These are phyloP conservation scores for Rhagophthalmus giganteus DNA, from an alignment of 2,888 invertebrate species.

Conservation along the genomic window DNA sequence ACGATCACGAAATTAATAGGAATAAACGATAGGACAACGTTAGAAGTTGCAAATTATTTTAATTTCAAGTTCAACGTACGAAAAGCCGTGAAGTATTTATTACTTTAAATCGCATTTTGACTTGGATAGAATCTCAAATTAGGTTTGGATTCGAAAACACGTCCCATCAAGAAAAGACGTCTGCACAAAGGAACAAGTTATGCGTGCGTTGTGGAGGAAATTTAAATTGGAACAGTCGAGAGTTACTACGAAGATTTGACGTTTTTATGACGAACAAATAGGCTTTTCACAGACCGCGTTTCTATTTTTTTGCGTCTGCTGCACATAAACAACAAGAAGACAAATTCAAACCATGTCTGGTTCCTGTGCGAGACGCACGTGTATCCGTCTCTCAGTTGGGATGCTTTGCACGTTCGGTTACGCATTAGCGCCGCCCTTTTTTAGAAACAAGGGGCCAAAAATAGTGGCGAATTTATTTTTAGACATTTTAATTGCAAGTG, in stretches of 20 bases:
- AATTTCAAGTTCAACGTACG: no score
- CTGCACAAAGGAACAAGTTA: background rate
- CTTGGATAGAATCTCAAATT: no score
- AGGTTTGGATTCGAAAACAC: no score
- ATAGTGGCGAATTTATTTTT: background rate
- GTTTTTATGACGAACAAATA: slow-evolving; percentile 23
- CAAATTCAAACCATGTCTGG: slow-evolving; percentile 16
- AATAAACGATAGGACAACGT: no score
- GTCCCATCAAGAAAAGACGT: no score
- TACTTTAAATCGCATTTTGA: no score
- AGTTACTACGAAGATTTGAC: slow-evolving; percentile 6
- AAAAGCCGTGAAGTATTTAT: no score
- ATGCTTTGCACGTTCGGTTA: slow-evolving; percentile 19
- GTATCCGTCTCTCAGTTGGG: slow-evolving; percentile 22
- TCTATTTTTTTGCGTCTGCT: slow-evolving; percentile 14
- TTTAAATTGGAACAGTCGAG: no score
- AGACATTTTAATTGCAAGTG: no score
- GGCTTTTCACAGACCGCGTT: slow-evolving; percentile 16
- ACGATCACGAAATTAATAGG: no score
- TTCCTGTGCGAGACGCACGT: slow-evolving; percentile 20
- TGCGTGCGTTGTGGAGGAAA: no score
- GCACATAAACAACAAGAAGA: slow-evolving; percentile 14
- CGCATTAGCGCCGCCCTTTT: slow-evolving; percentile 5
- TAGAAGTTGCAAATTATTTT: no score
- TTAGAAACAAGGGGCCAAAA: background rate